These are phyloP conservation scores for Chlorops oryzae DNA, from an alignment of 1,140 invertebrate species.

Conservation along the genomic window DNA sequence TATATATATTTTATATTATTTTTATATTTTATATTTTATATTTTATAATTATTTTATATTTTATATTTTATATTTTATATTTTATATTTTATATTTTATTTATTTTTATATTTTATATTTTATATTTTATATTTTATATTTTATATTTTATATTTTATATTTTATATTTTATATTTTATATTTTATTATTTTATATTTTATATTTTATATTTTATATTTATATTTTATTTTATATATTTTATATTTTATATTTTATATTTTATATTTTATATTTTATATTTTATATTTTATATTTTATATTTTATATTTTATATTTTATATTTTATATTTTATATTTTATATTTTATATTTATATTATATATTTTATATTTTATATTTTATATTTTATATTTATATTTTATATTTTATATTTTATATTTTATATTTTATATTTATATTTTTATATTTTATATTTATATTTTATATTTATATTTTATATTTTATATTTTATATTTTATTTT, in stretches of 20 bases:
- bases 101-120: no score
- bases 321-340: neutral
- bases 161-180: slow-evolving; percentile 16
- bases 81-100: no score
- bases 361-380: neutral
- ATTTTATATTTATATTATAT: neutral
- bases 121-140: neutral
- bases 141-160: slow-evolving; percentile 15
- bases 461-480: neutral
- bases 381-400: neutral
- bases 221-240: neutral
- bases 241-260: neutral
- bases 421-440: neutral
- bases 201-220: slow-evolving; percentile 11
- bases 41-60: slow-evolving; percentile 13
- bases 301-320: neutral
- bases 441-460: neutral
- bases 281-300: neutral
- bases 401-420: neutral
- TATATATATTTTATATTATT: neutral
- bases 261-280: neutral
- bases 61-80: slow-evolving; percentile 16
- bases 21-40: slow-evolving; percentile 3
- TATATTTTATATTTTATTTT: neutral
- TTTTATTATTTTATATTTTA: slow-evolving; percentile 14